phyloP scores from a whole-genome alignment of 2,888 invertebrate species.

The Dynastes maya region DNA sequence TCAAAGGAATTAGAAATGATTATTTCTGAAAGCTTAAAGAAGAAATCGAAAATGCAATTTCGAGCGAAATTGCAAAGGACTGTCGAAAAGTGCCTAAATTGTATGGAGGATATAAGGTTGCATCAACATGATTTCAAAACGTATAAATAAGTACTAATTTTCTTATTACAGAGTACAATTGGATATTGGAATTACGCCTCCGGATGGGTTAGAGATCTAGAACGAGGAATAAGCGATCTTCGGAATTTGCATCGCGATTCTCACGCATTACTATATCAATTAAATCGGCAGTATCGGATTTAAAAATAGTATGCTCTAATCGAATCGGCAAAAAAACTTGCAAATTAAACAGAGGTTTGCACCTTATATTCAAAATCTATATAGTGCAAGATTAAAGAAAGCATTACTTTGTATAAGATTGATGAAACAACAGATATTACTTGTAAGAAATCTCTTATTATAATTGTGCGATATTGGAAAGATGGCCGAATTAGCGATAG shows the following conservation, averaged over 20 bases:
- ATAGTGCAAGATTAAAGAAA: too few species aligned
- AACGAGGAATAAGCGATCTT: constrained; percentile 75
- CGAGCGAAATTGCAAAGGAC: constrained; percentile 40
- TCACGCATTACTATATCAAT: constrained; percentile 81
- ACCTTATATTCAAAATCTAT: too few species aligned
- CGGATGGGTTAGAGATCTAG: constrained; percentile 74
- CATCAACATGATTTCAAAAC: background rate
- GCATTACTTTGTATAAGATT: too few species aligned
- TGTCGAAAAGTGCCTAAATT: constrained; percentile 45
- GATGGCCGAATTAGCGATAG: too few species aligned
- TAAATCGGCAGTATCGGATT: constrained; percentile 73
- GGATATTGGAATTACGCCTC: constrained; percentile 66
- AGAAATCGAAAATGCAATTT: constrained; percentile 24
- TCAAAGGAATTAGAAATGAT: constrained; percentile 12
- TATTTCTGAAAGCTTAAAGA: background rate
- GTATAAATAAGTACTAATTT: background rate
- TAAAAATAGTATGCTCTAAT: constrained; percentile 49
- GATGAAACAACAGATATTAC: too few species aligned
- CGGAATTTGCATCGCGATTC: constrained; percentile 80
- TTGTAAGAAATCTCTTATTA: too few species aligned
- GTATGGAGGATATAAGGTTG: constrained; percentile 50
- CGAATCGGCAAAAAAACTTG: too few species aligned
- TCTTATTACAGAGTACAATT: constrained; percentile 62
- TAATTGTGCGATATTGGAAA: too few species aligned
- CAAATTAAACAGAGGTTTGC: too few species aligned